A percentile compares a stretch with the other conserved stretches of the same genome.
Evolutionary conservation across 2,113 vertebrate genomes (phyloP).

Genomic region (Alces alces): DNA sequence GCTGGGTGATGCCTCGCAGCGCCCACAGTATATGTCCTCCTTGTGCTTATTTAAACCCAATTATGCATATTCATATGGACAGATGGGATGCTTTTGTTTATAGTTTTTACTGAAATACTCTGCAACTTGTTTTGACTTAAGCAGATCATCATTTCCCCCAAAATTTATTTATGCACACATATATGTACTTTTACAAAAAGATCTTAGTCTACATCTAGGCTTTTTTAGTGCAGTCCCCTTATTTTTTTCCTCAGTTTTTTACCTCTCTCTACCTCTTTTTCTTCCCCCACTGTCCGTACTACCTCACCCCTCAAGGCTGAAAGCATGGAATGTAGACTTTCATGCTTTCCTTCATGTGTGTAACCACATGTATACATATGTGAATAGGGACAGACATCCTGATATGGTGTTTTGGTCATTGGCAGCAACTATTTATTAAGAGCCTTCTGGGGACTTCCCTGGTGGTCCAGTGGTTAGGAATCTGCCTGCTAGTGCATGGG

Average conservation of each 20-base stretch:
- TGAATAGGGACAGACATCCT: no score
- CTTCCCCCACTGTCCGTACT: background rate
- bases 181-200: background rate
- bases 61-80: background rate
- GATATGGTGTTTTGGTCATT: background rate
- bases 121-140: background rate
- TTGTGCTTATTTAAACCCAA: background rate
- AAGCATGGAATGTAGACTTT: background rate
- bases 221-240: background rate
- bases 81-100: background rate
- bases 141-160: background rate
- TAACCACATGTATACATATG: accelerated
- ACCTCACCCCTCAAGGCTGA: accelerated
- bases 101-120: background rate
- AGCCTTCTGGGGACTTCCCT: background rate
- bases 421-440: background rate
- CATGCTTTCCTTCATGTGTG: background rate
- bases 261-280: background rate
- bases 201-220: background rate
- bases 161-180: background rate
- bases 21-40: background rate
- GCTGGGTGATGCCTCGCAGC: background rate
- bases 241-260: background rate
- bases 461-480: background rate
- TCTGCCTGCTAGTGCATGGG: accelerated